phyloP scores from a whole-genome alignment of 2,888 invertebrate genomes.

The Exocentrus adspersus region DNA sequence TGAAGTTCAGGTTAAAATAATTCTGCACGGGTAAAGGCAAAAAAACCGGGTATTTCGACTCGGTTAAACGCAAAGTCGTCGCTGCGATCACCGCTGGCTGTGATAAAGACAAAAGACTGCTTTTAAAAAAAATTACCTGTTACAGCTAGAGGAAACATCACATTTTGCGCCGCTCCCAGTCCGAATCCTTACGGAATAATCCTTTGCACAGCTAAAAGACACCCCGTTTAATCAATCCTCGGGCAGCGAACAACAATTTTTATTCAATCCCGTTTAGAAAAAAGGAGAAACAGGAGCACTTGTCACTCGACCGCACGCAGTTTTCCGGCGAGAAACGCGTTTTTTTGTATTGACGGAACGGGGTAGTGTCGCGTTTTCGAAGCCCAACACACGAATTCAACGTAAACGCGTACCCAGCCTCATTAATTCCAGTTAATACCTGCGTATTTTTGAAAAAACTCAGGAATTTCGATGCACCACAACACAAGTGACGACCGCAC shows the following conservation, averaged over 20 bases:
- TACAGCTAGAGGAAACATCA: constrained; percentile 26
- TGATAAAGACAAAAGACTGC: constrained; percentile 13
- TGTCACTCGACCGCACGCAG: constrained; percentile 24
- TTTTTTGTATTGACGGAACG: constrained; percentile 7
- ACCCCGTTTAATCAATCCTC: constrained; percentile 24
- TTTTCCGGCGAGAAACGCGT: constrained; percentile 1
- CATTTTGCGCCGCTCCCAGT: constrained; percentile 23
- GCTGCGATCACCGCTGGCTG: constrained; percentile 2
- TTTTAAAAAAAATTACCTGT: constrained; percentile 32
- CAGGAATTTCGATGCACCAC: constrained; percentile 26
- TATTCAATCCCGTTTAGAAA: constrained; percentile 25
- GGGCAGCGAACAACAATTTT: constrained; percentile 31
- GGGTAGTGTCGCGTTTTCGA: neutral
- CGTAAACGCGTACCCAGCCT: neutral
- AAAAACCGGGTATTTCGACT: neutral
- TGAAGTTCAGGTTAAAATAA: constrained; percentile 38
- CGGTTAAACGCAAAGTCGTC: neutral
- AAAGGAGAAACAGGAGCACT: constrained; percentile 24
- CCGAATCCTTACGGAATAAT: constrained; percentile 32
- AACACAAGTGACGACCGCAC: constrained; percentile 35
- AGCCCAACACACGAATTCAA: constrained; percentile 13
- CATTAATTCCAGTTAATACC: constrained; percentile 31
- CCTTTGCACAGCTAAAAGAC: constrained; percentile 20
- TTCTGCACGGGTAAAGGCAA: neutral
- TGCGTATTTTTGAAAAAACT: constrained; percentile 33